These are phyloP conservation scores for Lithobates sylvaticus DNA, from an alignment of 2,797 vertebrate genomes.

Conservation along the genomic window DNA sequence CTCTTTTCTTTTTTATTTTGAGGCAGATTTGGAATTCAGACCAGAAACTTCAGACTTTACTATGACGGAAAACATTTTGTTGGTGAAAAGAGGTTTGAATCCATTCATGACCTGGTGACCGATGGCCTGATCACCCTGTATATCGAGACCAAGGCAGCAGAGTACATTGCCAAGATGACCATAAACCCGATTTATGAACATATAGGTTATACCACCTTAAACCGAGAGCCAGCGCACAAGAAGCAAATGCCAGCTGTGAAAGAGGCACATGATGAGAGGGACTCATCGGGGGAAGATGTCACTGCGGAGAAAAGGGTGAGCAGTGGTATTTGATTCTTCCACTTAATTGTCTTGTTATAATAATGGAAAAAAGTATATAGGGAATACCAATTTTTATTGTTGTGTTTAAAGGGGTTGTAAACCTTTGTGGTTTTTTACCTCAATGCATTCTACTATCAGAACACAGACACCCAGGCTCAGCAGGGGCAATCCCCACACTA, in stretches of 20 bases:
- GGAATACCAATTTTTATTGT: too few species aligned
- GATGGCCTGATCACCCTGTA: constrained; percentile 93
- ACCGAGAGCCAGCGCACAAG: constrained; percentile 92
- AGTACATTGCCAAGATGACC: constrained; percentile 94
- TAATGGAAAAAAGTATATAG: too few species aligned
- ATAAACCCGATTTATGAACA: constrained; percentile 99
- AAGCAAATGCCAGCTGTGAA: constrained; percentile 85
- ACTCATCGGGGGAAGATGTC: constrained; percentile 81
- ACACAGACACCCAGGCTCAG: too few species aligned
- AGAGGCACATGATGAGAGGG: constrained; percentile 84
- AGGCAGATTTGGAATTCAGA: constrained; percentile 95
- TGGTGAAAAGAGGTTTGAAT: constrained; percentile 92
- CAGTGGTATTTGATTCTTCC: constrained; percentile 25
- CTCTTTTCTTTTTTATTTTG: constrained; percentile 73
- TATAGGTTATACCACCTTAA: constrained; percentile 98
- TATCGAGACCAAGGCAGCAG: constrained; percentile 91
- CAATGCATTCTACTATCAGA: too few species aligned
- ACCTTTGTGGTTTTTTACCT: too few species aligned
- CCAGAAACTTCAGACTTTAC: constrained; percentile 98
- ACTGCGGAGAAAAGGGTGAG: constrained; percentile 93
- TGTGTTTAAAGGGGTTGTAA: too few species aligned
- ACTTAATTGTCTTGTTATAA: neutral
- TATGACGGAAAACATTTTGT: constrained; percentile 99
- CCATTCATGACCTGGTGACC: constrained; percentile 91
- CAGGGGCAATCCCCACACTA: too few species aligned